Evolutionary conservation across 1,140 invertebrate species (phyloP).

Genomic region (Samia ricini): DNA sequence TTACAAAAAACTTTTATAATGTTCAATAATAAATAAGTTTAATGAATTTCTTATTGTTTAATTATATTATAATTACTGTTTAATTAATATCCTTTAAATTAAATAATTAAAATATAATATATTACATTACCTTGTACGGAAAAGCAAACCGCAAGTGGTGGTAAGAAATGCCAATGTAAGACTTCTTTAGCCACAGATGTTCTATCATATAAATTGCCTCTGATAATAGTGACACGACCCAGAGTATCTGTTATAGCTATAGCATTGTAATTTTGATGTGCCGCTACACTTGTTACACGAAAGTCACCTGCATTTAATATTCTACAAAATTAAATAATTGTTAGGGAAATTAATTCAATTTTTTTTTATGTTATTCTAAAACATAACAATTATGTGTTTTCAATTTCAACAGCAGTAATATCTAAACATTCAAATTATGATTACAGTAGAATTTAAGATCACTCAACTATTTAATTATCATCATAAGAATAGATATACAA

Average conservation of each 20-base stretch:
- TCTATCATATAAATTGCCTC: constrained; percentile 51
- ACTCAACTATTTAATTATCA: too few species aligned
- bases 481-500: too few species aligned
- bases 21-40: too few species aligned
- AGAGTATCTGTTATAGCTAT: constrained; percentile 59
- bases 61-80: too few species aligned
- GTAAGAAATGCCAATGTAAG: constrained; percentile 73
- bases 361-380: neutral
- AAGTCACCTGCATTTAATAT: constrained; percentile 46
- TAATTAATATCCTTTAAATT: too few species aligned
- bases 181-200: constrained; percentile 51
- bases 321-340: constrained; percentile 31
- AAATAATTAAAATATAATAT: too few species aligned
- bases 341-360: constrained; percentile 10
- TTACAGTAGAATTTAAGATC: too few species aligned
- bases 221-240: constrained; percentile 52
- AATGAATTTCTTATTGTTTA: too few species aligned
- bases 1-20: too few species aligned
- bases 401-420: too few species aligned
- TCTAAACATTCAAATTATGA: too few species aligned
- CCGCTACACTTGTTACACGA: constrained; percentile 51
- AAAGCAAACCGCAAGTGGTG: constrained; percentile 57
- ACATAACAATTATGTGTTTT: too few species aligned
- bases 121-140: constrained; percentile 51
- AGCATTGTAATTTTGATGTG: constrained; percentile 44